phyloP scores from a whole-genome alignment of 2,113 vertebrate species.

The Stercorarius parasiticus region DNA sequence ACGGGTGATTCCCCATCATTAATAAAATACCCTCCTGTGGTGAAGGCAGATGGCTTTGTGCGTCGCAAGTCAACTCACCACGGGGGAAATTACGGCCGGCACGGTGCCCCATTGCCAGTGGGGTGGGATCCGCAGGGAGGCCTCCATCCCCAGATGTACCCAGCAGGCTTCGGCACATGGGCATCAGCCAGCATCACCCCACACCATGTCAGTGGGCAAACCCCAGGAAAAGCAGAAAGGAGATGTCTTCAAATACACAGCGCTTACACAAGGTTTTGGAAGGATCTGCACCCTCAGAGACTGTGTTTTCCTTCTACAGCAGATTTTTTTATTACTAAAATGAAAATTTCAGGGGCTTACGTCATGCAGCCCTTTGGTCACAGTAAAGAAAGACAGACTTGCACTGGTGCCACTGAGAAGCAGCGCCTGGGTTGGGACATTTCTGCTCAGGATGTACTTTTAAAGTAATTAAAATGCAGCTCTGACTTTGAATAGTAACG shows the following conservation, averaged over 20 bases:
- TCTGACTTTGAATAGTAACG: not conserved
- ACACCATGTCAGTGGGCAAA: accelerated
- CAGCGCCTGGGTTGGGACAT: not conserved
- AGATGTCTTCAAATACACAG: not conserved
- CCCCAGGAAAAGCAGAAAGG: not conserved
- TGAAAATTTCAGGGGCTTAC: not conserved
- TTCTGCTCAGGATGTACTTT: conserved; percentile 51
- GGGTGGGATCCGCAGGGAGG: not conserved
- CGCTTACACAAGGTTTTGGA: not conserved
- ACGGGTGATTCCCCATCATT: not conserved
- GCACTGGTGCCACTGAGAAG: not conserved
- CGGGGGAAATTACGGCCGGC: not conserved
- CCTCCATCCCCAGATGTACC: not conserved
- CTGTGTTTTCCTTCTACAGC: not conserved
- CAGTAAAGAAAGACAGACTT: not conserved
- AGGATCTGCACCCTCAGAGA: not conserved
- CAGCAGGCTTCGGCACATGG: accelerated
- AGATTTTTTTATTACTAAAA: not conserved
- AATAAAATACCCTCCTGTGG: accelerated
- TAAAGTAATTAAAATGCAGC: conserved; percentile 14
- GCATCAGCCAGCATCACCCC: not conserved
- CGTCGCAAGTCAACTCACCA: not conserved
- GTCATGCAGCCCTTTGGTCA: accelerated
- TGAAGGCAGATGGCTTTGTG: not conserved
- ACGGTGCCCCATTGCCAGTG: not conserved